Evolutionary conservation across 2,113 vertebrate genomes (phyloP), one percentile per base, ranked within the genome.

Genomic region (Accipiter virgatus): DNA sequence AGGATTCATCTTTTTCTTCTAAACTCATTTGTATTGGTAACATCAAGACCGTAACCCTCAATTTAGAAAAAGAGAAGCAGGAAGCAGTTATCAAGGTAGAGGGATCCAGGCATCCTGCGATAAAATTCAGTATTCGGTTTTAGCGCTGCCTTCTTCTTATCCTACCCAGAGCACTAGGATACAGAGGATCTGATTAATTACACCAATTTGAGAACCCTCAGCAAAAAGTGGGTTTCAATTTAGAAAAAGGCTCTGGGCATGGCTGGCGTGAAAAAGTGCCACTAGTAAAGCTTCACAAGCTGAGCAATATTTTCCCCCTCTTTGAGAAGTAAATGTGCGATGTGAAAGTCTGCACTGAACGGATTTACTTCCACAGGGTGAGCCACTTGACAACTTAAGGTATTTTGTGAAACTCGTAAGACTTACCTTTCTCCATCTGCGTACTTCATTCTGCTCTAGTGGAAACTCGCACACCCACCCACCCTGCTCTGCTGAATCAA

Each of bases 341-440:
- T 61, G 52, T 48, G 56, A 56, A 59, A 63, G 59, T 7, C 59
- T 38, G 34, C 47, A 31, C 36, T 52, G 73, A 61, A 58, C 0
- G 0, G 56, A 67, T 72, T 59, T n/a, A 17, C 15, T 25, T 23
- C 47, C 34, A 9, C 1, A 1, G 40, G 36, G 63, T 2, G 13
- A 63, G n/a, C 17, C 26, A 0, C 20, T 5, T 11, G 53, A 11
- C 27, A 48, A 4, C 59, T 45, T 36, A 7, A 32, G 48, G 71
- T 9, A 38, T 65, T 56, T 25, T 12, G 72, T 67, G 68, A 47
- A 56, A 21, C 34, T 29, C 13, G 16, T 8, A 5, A 7, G 45
- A 8, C 32, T 62, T n/a, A 11, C 36, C 70, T 58, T 38, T 58
- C 22, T 26, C 29, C 66, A n/a, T 9, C 53, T 11, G 22, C 40